Conservation (phyloP, 2,888 invertebrate species). For the Brachylomia viminalis region DNA sequence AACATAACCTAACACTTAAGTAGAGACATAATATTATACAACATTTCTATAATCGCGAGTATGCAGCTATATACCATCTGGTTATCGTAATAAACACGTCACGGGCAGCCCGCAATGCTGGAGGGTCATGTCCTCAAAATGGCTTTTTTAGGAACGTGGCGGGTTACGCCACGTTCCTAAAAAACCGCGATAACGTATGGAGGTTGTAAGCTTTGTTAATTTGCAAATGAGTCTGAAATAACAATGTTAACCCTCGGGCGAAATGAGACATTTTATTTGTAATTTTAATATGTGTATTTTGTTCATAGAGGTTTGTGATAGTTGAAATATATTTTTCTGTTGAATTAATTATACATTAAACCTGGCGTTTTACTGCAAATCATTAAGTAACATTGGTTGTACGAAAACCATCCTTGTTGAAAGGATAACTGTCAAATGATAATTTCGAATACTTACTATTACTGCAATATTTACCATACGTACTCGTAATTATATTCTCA, state of each 20-base stretch:
- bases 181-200: constrained; percentile 69
- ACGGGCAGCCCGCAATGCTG: constrained; percentile 31
- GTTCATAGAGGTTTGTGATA: not conserved
- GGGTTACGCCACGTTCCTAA: constrained; percentile 61
- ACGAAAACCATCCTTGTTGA: not conserved
- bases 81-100: constrained; percentile 55
- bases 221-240: constrained; percentile 52
- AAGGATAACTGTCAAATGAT: not conserved
- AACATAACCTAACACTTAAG: not conserved
- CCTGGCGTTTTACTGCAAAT: not conserved
- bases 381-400: not conserved
- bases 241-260: constrained; percentile 34
- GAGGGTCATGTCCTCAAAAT: constrained; percentile 46
- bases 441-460: not conserved
- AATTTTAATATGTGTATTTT: constrained; percentile 11
- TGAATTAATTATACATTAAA: not conserved
- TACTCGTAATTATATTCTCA: not conserved
- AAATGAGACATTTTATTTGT: constrained; percentile 20
- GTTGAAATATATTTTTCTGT: not conserved
- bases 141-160: too few species aligned
- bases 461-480: not conserved
- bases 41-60: not conserved
- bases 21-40: not conserved
- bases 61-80: constrained; percentile 3
- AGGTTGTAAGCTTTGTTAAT: constrained; percentile 52